Evolutionary conservation across 2,797 vertebrate genomes (phyloP).

Genomic region (Dryobates pubescens): DNA sequence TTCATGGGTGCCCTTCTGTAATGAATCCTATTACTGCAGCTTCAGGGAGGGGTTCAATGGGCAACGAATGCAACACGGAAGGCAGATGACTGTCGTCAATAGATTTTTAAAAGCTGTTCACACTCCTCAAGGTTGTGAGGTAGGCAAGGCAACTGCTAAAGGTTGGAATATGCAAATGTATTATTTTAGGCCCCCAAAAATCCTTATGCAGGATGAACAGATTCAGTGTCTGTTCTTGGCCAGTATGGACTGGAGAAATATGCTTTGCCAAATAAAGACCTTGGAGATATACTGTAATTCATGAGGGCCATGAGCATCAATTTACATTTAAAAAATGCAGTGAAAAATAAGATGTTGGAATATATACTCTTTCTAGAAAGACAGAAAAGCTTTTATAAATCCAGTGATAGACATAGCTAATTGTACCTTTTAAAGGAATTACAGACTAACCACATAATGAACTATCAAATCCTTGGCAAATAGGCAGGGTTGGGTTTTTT

Average conservation of each 20-base stretch:
- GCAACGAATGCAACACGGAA: neutral
- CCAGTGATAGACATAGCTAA: neutral
- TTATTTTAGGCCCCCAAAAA: neutral
- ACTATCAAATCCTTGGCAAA: neutral
- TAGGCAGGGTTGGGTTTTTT: too few species aligned
- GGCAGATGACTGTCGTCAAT: neutral
- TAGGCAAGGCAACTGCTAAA: neutral
- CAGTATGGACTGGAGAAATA: neutral
- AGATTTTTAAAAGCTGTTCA: neutral
- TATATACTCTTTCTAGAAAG: neutral
- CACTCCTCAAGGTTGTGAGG: neutral
- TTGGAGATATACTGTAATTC: neutral
- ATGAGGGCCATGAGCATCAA: neutral
- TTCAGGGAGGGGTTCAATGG: constrained; percentile 11
- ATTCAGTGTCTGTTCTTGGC: neutral
- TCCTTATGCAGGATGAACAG: neutral
- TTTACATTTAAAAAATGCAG: neutral
- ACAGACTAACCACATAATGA: neutral
- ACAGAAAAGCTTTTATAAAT: neutral
- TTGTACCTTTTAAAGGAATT: neutral
- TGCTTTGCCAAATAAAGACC: neutral
- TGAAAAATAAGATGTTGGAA: neutral
- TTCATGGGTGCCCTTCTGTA: neutral
- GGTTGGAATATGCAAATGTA: neutral
- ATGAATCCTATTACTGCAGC: neutral